Base-by-base conservation (phyloP, 2,113 vertebrate genomes). In the Bos javanicus region DNA sequence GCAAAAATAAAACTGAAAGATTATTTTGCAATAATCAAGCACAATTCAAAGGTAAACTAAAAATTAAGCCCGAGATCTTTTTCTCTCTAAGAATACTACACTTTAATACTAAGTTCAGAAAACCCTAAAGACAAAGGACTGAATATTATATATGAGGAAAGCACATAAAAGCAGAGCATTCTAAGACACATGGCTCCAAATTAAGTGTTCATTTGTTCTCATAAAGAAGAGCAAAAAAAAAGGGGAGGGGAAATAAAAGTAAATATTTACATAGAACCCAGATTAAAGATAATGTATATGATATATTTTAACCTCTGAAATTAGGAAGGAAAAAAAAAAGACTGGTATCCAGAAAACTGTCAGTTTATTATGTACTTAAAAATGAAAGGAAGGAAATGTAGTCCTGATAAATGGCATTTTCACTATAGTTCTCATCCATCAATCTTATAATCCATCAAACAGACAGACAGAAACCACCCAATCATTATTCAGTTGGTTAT, bases 371-470 rank as follows among this genome's bases (percentile, higher is more conserved):
- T 25, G 43, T 87, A 81, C 33, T 87, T 87, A 62, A 96, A 97
- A 64, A 95, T 87, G 95, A 97, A 62, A 97, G 93, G 62, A 94
- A 95, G 93, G 88, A 95, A 93, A 91, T 91, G 54, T 48, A 93
- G 52, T 95, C 96, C 87, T 98, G 98, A 98, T 97, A 99, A 99
- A 98, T 98, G 97, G 98, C 96, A 98, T 98, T 98, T 98, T 97
- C 98, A 98, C 94, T 84, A 95, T 85, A 95, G 93, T 98, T 99
- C 98, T 98, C 96, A 98, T 98, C 67, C 71, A 98, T 98, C 97
- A 96, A 36, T n/a, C 87, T 97, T 94, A 90, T 97, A 98, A 99
- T 99, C 99, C 99, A 99, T 99, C 99, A 99, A 98, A 98, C 62
- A 95, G 97, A 98, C 97, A 89, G 96, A 98, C 93, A 98, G 96